Base-by-base conservation (phyloP, 2,797 vertebrate species). In the Apogon talboti region DNA sequence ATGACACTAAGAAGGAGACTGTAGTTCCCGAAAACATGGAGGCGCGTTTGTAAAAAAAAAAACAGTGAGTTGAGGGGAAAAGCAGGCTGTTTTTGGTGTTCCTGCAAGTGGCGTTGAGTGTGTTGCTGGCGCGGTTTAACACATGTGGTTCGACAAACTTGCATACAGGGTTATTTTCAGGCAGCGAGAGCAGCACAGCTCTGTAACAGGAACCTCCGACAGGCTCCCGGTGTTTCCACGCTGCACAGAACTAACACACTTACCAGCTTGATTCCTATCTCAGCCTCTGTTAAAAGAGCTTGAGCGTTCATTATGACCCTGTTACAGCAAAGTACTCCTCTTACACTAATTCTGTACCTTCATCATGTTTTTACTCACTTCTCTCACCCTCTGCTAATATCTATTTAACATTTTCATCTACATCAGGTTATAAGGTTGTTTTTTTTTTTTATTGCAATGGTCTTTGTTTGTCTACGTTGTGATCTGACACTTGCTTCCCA, bases 401-500 rank as follows among this genome's bases (percentile, higher is more conserved):
- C 24, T 28, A 5, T 28, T 28, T 37, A 49, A 40, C 18, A n/a
- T 38, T 63, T 40, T 46, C 50, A 64, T 54, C 46, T 37, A 42
- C 28, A 11, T 60, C 44, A 35, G 45, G 50, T 64, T 66, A 11
- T 50, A 13, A 37, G 11, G 10, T 2, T 70, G 83, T 82, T 80
- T 35, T 35, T 35, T 35, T 35, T 40, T 56, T 56, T 56, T 44
- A 87, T 78, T 82, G 78, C 53, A 6, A 18, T 13, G 59, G 52
- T 74, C 43, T 79, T 83, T 92, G 90, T 92, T 90, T 92, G 87
- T 76, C 69, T 58, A 79, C 59, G 46, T 47, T 47, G 66, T 76
- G 71, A 85, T 73, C 72, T 86, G 77, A 89, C 79, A 86, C 76
- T 84, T 84, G 92, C 90, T 94, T 94, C 92, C 92, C 91, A 92